Base-by-base conservation (phyloP, 2,113 vertebrate species). In the Petromus typicus region DNA sequence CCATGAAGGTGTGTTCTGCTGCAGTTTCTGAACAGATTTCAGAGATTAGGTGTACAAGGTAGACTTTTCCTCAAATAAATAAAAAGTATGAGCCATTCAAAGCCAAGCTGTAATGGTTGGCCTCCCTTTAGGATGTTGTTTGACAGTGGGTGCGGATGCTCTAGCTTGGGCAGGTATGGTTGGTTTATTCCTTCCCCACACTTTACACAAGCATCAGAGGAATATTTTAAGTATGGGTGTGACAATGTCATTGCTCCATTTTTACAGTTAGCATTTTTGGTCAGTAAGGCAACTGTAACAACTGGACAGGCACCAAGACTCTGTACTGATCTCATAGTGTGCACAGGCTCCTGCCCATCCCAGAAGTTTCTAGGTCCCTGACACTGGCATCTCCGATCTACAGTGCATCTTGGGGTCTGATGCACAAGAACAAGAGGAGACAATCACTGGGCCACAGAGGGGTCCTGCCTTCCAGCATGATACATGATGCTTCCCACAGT, bases 321-420 rank as follows among this genome's bases (percentile, higher is more conserved):
- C 75, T 81, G 40, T 45, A 37, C 27, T 30, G 69, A n/a, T 37
- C 22, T 87, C n/a, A 25, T 40, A 23, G 51, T 22, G 3, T 75
- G 25, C 30, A 0, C 3, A 0, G 17, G 5, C 0, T 71, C 7
- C 59, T 48, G 11, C 64, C 2, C 11, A 22, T 16, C 32, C 34
- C 48, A 59, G 30, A 32, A 76, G 14, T 82, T 34, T 89, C 59
- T 85, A 54, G 43, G 10, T n/a, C 61, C 51, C 45, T 51, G 27
- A 85, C 3, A 76, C 2, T 64, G 23, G 11, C 23, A 69, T 57
- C 67, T 75, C 34, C 34, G 1, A 2, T 37, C 18, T 84, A 18
- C 37, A 22, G 37, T 37, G 25, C 9, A 63, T 67, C 37, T 57
- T 9, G 4, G 7, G 2, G 43, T 54, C 69, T 54, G 13, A n/a